These are phyloP conservation scores for Pseudonaja textilis DNA, from an alignment of 2,113 vertebrate species.

Conservation along the genomic window DNA sequence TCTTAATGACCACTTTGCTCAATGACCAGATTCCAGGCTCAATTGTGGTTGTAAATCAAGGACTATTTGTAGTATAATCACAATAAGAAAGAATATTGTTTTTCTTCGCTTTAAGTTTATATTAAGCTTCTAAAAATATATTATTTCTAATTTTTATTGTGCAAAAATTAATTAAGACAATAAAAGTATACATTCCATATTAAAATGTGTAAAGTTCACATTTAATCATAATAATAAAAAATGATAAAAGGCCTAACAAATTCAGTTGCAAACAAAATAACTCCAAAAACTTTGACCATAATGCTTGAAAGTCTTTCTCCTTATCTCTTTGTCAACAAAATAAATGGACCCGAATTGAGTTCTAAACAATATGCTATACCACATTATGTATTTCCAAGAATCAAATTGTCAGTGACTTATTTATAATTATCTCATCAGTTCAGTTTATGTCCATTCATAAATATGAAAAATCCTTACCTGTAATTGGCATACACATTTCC, in stretches of 20 bases:
- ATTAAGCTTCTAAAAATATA: not conserved
- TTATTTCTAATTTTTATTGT: not conserved
- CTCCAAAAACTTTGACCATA: not conserved
- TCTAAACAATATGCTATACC: not conserved
- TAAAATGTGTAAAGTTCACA: not conserved
- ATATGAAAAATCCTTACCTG: constrained; percentile 78
- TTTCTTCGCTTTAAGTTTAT: not conserved
- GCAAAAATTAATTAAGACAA: not conserved
- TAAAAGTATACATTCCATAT: not conserved
- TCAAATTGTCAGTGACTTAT: accelerated
- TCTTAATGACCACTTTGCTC: too few relatives aligned
- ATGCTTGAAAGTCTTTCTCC: not conserved
- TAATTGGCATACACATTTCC: constrained; percentile 92
- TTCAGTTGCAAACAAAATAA: not conserved
- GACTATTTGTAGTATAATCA: not conserved
- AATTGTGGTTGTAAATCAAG: too few relatives aligned
- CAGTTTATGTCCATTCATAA: constrained; percentile 10
- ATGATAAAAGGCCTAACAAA: not conserved
- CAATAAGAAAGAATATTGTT: not conserved
- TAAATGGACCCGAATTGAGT: not conserved
- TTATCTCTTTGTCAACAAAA: not conserved
- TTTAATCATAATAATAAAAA: not conserved
- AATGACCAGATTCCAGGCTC: too few relatives aligned
- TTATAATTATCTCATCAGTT: not conserved
- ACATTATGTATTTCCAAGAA: not conserved